phyloP scores from a whole-genome alignment of 2,113 vertebrate species.

The Thinocorus orbignyianus region DNA sequence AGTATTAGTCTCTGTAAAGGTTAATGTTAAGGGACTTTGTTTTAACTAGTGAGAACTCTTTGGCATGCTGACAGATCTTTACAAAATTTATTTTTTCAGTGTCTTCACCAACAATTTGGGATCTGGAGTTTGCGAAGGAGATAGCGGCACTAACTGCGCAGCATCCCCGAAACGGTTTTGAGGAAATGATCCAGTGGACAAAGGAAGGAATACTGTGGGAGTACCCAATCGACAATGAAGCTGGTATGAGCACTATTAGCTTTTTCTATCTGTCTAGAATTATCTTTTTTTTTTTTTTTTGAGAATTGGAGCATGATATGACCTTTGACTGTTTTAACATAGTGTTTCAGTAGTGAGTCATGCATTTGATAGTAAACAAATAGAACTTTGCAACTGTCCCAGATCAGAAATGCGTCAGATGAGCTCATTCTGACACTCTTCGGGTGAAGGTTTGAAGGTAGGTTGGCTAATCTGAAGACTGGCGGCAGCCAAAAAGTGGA shows the following conservation, averaged over 20 bases:
- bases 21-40: not conserved
- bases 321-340: not conserved
- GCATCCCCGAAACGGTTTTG: constrained; percentile 85
- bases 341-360: not conserved
- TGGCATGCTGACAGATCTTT: not conserved
- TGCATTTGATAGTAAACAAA: constrained; percentile 6
- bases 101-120: constrained; percentile 86
- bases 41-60: not conserved
- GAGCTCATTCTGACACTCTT: not conserved
- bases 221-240: constrained; percentile 91
- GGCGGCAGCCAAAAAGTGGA: not conserved
- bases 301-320: not conserved
- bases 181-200: constrained; percentile 97
- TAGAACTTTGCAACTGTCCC: not conserved
- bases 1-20: not conserved
- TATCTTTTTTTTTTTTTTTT: not conserved
- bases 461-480: not conserved
- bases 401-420: not conserved
- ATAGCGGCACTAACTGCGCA: constrained; percentile 73
- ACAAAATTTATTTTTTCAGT: constrained; percentile 29
- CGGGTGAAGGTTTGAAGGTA: constrained; percentile 8
- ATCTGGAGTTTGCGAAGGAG: constrained; percentile 84
- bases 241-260: constrained; percentile 72
- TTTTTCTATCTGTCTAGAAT: not conserved
- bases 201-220: constrained; percentile 91